Base-by-base conservation (phyloP, 2,113 vertebrate genomes). In the Ammodytes dubius region DNA sequence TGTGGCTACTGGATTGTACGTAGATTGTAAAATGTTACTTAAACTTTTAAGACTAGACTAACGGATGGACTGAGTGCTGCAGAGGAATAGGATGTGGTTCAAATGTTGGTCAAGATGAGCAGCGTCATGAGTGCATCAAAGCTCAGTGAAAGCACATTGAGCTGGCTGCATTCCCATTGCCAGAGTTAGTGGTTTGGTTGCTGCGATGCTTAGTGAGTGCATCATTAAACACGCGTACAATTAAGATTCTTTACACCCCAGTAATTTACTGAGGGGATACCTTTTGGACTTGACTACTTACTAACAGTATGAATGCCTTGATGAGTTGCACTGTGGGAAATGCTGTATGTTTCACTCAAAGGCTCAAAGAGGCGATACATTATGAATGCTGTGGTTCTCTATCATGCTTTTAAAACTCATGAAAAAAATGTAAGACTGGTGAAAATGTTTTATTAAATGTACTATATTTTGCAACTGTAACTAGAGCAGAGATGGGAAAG, bases 401-500 rank as follows among this genome's bases (percentile, higher is more conserved):
- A 19, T 63, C 17, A 2, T n/a, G 1, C 19, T 61, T 46, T n/a
- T 35, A n/a, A 12, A 43, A 11, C 15, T 56, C 3, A n/a, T 8
- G 40, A 43, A 13, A 52, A 43, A n/a, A 56, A 65, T 19, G 11
- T 0, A 15, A 47, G 19, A 45, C 10, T 19, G 10, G 39, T 54
- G 60, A 74, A 70, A 69, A 8, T 69, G 9, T 69, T 47, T 73
- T 50, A 4, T 12, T 27, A 46, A 13, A 45, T 43, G 11, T n/a
- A n/a, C 13, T 15, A 5, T n/a, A 10, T 45, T 59, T 54, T 11
- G 10, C 9, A 64, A 8, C 50, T 65, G 61, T 43, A 42, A 10
- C 35, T 17, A 5, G 7, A 4, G 14, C 14, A 40, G 15, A 3
- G 1, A 57, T 56, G 15, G 4, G 5, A 37, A 46, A 46, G 42